Evolutionary conservation across 2,797 vertebrate species (phyloP).

Genomic region (Scleropages formosus): DNA sequence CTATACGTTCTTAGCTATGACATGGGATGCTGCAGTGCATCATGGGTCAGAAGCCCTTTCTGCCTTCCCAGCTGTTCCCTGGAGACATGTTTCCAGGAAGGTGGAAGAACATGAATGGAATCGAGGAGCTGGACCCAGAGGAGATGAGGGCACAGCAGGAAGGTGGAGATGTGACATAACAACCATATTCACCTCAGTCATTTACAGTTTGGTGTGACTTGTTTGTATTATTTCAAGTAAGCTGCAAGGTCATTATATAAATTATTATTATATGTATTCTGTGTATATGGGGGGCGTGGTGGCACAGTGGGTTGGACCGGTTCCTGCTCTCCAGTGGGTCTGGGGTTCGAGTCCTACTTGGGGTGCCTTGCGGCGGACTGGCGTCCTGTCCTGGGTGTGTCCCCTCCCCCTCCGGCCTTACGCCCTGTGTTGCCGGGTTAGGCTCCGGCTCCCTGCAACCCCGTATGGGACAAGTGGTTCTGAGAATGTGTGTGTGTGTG

Average conservation of each 20-base stretch:
- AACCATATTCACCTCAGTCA: not conserved
- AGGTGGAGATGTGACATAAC: slow-evolving; percentile 42
- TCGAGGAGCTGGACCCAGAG: slow-evolving; percentile 47
- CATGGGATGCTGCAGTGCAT: slow-evolving; percentile 21
- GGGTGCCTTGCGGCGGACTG: no score
- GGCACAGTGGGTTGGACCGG: no score
- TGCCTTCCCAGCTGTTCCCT: slow-evolving; percentile 52
- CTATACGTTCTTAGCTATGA: not conserved
- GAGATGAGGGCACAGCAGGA: slow-evolving; percentile 45
- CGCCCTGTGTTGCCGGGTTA: no score
- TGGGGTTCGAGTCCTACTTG: no score
- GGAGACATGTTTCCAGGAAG: slow-evolving; percentile 40
- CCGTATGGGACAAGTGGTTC: no score
- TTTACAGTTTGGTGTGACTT: not conserved
- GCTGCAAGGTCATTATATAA: not conserved
- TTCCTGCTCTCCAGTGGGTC: no score
- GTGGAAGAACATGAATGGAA: not conserved
- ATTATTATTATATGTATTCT: not conserved
- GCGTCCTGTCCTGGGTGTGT: no score
- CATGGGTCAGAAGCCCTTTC: slow-evolving; percentile 22
- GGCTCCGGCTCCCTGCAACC: no score
- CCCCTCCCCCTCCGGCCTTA: no score
- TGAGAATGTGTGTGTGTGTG: no score
- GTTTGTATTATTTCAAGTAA: not conserved
- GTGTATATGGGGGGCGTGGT: no score